Base-by-base conservation (phyloP, 2,888 invertebrate genomes). In the Serrognathus titanus region DNA sequence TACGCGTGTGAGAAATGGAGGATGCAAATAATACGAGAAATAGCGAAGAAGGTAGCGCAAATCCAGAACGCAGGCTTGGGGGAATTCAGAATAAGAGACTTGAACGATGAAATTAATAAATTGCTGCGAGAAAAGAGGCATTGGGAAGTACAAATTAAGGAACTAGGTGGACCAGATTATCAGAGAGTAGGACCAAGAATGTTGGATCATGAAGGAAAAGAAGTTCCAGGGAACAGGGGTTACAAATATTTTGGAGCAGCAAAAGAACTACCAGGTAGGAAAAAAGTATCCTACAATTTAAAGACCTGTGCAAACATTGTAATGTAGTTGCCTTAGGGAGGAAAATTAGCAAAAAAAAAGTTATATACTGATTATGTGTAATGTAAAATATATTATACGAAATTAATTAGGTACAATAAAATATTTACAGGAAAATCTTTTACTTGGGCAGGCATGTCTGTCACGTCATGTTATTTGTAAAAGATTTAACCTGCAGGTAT, bases 1-100 rank as follows among this genome's bases (percentile, higher is more conserved):
- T 87, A 88, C 39, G 93, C 94, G 73, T 94, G 96, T 37, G 97
- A 99, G 75, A 96, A 94, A 80, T 98, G 96, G 90, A 83, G 99
- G 62, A 83, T 95, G 77, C 97, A 99, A 76, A 96, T 99, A 58
- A 94, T 99, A 54, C 83, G 97, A 55, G 99, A 99, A 79, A 91
- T 99, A 41, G 95, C 98, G 0, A 93, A 96, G 73, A 99, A 99
- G 82, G 98, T 99, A 0, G 93, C 98, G 1, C 96, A 97, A 78
- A 99, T 99, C 74, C 99, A 99, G 76, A 98, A 98, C 79, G 95
- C 99, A 63, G 99, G 99, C 56, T 82, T 99, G n/a, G 99, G 99
- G 2, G 99, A 99, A 79, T 99, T 97, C 75, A 87, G 97, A 20
- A 93, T 99, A 62, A 85, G 99, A 11, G 99, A 99, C 75, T 80